Conservation (phyloP, 2,888 invertebrate species). For the Spatulosminthurus flaviceps region DNA sequence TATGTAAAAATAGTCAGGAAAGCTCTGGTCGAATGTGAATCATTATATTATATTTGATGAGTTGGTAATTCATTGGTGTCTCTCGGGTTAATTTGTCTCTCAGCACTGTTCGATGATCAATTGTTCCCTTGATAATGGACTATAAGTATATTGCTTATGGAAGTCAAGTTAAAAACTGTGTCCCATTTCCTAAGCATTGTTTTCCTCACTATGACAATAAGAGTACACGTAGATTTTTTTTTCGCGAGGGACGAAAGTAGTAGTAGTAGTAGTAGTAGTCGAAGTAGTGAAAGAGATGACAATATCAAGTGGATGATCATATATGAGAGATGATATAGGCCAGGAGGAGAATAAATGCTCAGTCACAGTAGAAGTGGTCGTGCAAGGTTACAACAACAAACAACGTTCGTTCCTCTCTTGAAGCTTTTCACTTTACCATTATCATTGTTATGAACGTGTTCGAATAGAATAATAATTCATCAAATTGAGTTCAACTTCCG, state of each 20-base stretch:
- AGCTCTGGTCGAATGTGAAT: background rate
- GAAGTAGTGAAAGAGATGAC: background rate
- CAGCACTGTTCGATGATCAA: slow-evolving; percentile 25
- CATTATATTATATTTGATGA: slow-evolving; percentile 7
- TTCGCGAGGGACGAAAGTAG: slow-evolving; percentile 20
- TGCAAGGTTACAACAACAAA: slow-evolving; percentile 32
- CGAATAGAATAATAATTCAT: slow-evolving; percentile 41
- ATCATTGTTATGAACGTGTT: slow-evolving; percentile 14
- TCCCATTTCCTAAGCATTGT: slow-evolving; percentile 34
- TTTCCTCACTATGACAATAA: background rate
- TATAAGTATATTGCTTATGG: slow-evolving; percentile 13
- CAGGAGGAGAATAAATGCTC: slow-evolving; percentile 35
- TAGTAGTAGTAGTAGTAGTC: too few species aligned
- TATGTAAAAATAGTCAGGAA: too few species aligned
- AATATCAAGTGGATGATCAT: slow-evolving; percentile 11
- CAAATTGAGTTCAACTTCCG: slow-evolving; percentile 39
- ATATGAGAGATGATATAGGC: slow-evolving; percentile 3
- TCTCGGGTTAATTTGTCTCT: slow-evolving; percentile 29
- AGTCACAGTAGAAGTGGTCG: slow-evolving; percentile 40
- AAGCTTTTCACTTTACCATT: background rate
- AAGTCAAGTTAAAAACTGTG: slow-evolving; percentile 31
- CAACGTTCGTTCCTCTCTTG: slow-evolving; percentile 31
- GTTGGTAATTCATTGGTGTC: slow-evolving; percentile 8
- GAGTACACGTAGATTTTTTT: background rate
- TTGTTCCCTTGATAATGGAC: slow-evolving; percentile 10